These are phyloP conservation scores for Octopus bimaculoides DNA, from an alignment of 1,140 invertebrate species.

Conservation along the genomic window DNA sequence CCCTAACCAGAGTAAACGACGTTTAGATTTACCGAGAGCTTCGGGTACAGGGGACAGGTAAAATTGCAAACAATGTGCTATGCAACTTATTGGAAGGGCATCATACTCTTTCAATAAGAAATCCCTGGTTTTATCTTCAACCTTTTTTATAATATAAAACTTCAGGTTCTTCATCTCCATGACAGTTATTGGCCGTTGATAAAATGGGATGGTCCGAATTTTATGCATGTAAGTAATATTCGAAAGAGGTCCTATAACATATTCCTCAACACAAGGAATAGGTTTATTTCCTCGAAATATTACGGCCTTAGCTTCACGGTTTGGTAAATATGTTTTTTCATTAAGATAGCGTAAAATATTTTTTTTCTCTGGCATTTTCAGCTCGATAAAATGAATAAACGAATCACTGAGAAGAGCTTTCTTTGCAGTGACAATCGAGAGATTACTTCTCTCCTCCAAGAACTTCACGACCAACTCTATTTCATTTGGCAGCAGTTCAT, in stretches of 20 bases:
- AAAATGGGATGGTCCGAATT: constrained; percentile 16
- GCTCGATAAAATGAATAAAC: constrained; percentile 22
- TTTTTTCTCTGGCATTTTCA: constrained; percentile 18
- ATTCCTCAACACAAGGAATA: constrained; percentile 35
- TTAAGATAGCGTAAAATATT: constrained; percentile 24
- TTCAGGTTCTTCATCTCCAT: constrained; percentile 18
- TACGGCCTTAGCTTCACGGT: constrained; percentile 37
- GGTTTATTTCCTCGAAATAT: constrained; percentile 28
- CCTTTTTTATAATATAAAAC: constrained; percentile 14
- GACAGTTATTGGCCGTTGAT: constrained; percentile 21
- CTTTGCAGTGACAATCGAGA: background rate
- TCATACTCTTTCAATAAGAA: constrained; percentile 28
- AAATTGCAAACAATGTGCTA: constrained; percentile 26
- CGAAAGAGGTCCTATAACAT: constrained; percentile 36
- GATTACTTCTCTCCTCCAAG: constrained; percentile 3
- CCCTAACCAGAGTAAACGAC: constrained; percentile 37
- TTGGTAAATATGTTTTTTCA: constrained; percentile 19
- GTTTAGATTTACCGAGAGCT: constrained; percentile 19
- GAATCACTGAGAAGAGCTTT: constrained; percentile 12
- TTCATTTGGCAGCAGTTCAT: constrained; percentile 21
- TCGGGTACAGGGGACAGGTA: constrained; percentile 24
- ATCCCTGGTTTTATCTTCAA: constrained; percentile 25
- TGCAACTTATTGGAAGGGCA: constrained; percentile 26
- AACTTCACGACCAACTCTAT: constrained; percentile 20
- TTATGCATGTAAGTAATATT: background rate